Evolutionary conservation across 2,888 invertebrate genomes (phyloP), one percentile per base, ranked within the genome.

Genomic region (Erebia aethiops): DNA sequence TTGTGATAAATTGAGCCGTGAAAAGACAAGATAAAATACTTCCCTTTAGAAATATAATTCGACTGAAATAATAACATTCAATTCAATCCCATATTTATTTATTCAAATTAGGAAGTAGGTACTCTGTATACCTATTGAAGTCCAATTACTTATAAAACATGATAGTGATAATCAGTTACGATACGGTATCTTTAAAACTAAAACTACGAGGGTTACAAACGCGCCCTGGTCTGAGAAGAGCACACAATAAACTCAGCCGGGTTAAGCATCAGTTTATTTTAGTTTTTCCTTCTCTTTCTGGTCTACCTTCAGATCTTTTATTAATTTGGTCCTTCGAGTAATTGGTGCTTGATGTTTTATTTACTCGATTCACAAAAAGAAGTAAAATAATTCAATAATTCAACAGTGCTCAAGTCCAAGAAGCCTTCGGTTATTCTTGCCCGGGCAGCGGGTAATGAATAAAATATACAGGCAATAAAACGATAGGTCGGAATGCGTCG

Each of bases 401-500:
- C 72, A 72, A 72, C 66, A 74, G 70, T 71, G 57, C 64, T 65
- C 49, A 71, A 56, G 62, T 75, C 72, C 69, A 57, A 69, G 72
- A 71, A 75, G 67, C 71, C 71, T 68, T 67, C 63, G 58, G 67
- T 65, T 71, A 72, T 74, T 74, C 79, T 79, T 78, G 70, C 75
- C 75, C 76, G 74, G 75, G 66, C 73, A 75, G 74, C 71, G 76
- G 79, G 83, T 87, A 89, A 90, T 89, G 88, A 90, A 90, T 87
- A 86, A 87, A 89, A 84, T 85, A 85, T 87, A 86, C 80, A 79
- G 81, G 80, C 87, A 88, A 89, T 89, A 90, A 91, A 91, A 89
- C 84, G 82, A 85, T 87, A 83, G 84, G 80, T 81, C 73, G 89
- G 89, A 88, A 92, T 91, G 87, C 81, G 89, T 84, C 92, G 89